Base-by-base conservation (phyloP, 2,888 invertebrate species). In the Eugnorisma glareosa region DNA sequence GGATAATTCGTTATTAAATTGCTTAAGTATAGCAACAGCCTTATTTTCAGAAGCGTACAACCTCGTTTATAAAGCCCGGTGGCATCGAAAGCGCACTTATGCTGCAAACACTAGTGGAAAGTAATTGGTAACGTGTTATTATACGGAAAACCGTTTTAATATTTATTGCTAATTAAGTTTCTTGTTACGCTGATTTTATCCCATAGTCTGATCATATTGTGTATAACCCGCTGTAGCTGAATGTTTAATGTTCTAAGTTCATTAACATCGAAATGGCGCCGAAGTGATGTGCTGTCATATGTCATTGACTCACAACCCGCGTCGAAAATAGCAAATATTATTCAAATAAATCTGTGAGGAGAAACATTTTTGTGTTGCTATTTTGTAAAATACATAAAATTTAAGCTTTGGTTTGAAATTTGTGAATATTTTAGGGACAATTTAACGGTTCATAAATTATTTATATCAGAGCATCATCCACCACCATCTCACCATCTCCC, bases 191-290 rank as follows among this genome's bases (percentile, higher is more conserved):
- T 63, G 78, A 66, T 82, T 75, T 69, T 57, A 68, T 68, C 51
- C 71, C n/a, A 43, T 72, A 85, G 72, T 69, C 57, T 63, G 35
- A 71, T 40, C n/a, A 64, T 40, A n/a, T n/a, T n/a, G n/a, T n/a
- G n/a, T n/a, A 18, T 74, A 78, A 35, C 10, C 61, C 31, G n/a
- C 76, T 45, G 59, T 57, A 40, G 24, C 59, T 69, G 61, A 82
- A 70, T 77, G 40, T 63, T 64, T 21, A 73, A 67, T 81, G 54
- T 63, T 57, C 18, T 37, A 51, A n/a, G 77, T 82, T 85, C 85
- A 85, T 59, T 85, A 85, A 57, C 71, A 77, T 81, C 43, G 24
- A 57, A 77, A 61, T 81, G 59, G 69, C 51, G 18, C 57, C 63
- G 31, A 35, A 45, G n/a, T 81, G 48, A 63, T 63, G 61, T 63